phyloP scores from a whole-genome alignment of 2,797 vertebrate genomes.

The Eulemur rubriventer region DNA sequence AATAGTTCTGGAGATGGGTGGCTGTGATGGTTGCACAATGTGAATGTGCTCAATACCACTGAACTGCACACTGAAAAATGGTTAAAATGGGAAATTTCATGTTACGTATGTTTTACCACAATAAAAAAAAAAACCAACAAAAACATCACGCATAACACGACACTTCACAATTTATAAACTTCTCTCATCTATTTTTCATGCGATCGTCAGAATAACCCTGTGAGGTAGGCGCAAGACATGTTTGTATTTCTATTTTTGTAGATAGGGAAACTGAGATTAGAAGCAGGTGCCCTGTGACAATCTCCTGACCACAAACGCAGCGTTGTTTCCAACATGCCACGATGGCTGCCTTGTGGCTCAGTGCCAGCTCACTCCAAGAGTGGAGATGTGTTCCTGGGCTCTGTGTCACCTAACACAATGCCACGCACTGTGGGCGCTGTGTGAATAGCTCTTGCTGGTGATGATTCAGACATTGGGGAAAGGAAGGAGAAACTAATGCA shows the following conservation, averaged over 20 bases:
- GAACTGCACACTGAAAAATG: not conserved
- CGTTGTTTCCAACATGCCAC: not conserved
- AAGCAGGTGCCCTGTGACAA: not conserved
- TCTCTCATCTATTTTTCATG: not conserved
- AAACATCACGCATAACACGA: not conserved
- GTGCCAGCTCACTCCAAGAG: not conserved
- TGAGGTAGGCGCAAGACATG: not conserved
- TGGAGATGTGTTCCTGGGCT: not conserved
- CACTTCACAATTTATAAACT: not conserved
- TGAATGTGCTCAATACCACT: not conserved
- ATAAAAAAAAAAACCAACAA: not conserved
- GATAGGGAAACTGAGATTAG: not conserved
- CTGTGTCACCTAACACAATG: not conserved
- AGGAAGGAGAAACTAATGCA: slow-evolving; percentile 15
- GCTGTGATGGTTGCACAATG: not conserved
- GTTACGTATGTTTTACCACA: not conserved
- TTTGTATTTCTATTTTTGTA: not conserved
- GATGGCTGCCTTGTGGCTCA: not conserved
- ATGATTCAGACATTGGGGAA: not conserved
- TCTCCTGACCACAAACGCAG: not conserved
- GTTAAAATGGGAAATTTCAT: not conserved
- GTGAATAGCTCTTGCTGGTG: not conserved
- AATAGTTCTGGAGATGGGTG: not conserved
- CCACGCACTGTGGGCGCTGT: not conserved
- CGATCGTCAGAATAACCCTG: not conserved